Percentiles rank a stretch among this genome's conserved stretches.
These are phyloP conservation scores for Buathra laborator DNA, from an alignment of 2,888 invertebrate genomes.

Conservation along the genomic window DNA sequence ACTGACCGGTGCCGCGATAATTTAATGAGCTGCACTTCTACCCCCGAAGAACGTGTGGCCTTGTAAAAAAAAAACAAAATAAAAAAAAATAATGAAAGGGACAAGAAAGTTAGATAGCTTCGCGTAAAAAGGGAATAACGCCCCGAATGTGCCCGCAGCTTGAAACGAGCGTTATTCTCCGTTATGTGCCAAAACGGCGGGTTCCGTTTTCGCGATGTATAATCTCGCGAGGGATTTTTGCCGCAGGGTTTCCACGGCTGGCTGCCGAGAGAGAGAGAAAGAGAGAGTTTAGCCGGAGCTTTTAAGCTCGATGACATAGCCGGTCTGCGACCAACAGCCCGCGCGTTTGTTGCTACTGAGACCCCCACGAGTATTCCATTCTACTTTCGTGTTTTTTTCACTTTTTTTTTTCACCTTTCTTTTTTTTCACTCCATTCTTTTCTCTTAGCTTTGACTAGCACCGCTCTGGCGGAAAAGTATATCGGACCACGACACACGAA, in stretches of 20 bases:
- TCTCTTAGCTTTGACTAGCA: not conserved
- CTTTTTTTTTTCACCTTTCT: not conserved
- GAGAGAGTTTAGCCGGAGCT: slow-evolving; percentile 20
- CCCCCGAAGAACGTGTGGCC: not conserved
- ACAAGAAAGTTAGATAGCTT: too few species aligned
- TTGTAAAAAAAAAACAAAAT: too few species aligned
- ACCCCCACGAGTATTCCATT: slow-evolving; percentile 35
- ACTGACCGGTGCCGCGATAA: not conserved
- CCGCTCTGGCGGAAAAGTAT: slow-evolving; percentile 10
- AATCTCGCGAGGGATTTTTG: slow-evolving; percentile 23
- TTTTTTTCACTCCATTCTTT: not conserved
- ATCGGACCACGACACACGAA: not conserved
- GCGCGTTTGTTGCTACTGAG: slow-evolving; percentile 16
- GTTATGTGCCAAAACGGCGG: not conserved
- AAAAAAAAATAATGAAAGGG: too few species aligned
- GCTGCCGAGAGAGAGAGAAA: not conserved
- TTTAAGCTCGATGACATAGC: slow-evolving; percentile 24
- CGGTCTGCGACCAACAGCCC: slow-evolving; percentile 18
- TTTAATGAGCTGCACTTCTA: not conserved
- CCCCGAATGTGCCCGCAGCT: too few species aligned
- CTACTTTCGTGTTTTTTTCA: slow-evolving; percentile 4
- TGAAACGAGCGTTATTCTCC: too few species aligned
- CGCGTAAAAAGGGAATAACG: too few species aligned
- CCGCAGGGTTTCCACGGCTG: slow-evolving; percentile 12
- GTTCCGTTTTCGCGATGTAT: slow-evolving; percentile 38